A percentile compares a stretch with the other conserved stretches of the same genome.
Evolutionary conservation across 92 coral and sea anemone species (phyloP).

Genomic region (Umimayanthus kanabou): DNA sequence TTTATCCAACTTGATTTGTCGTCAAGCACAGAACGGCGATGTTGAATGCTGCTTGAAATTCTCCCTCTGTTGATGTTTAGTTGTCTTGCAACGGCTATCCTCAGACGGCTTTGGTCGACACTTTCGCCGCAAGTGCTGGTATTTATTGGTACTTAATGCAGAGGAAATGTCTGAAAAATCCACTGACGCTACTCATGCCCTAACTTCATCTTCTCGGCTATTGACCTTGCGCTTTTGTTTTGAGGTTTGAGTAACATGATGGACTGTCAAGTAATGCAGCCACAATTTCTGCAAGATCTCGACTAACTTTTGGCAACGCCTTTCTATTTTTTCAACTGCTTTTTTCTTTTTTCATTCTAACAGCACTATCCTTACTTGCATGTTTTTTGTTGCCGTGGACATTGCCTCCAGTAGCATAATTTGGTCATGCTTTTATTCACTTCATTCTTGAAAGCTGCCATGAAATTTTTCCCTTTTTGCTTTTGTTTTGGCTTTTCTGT

Average conservation of each 20-base stretch:
- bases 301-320: not conserved
- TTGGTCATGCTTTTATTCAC: not conserved
- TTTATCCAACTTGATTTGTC: constrained; percentile 19
- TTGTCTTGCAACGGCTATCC: not conserved
- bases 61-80: not conserved
- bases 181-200: not conserved
- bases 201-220: not conserved
- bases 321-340: not conserved
- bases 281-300: constrained; percentile 10
- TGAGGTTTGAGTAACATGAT: too few species aligned
- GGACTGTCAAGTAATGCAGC: not conserved
- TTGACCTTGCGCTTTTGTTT: not conserved
- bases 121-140: not conserved
- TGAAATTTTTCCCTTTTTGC: not conserved
- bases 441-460: not conserved
- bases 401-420: not conserved
- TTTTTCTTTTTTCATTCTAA: not conserved
- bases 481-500: not conserved
- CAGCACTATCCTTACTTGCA: not conserved
- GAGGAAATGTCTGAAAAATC: not conserved
- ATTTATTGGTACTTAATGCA: not conserved
- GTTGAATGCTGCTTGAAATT: not conserved
- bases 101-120: not conserved
- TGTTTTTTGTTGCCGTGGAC: not conserved
- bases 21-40: not conserved